phyloP scores from a whole-genome alignment of 2,888 invertebrate genomes.

The Cheilosia urbana region DNA sequence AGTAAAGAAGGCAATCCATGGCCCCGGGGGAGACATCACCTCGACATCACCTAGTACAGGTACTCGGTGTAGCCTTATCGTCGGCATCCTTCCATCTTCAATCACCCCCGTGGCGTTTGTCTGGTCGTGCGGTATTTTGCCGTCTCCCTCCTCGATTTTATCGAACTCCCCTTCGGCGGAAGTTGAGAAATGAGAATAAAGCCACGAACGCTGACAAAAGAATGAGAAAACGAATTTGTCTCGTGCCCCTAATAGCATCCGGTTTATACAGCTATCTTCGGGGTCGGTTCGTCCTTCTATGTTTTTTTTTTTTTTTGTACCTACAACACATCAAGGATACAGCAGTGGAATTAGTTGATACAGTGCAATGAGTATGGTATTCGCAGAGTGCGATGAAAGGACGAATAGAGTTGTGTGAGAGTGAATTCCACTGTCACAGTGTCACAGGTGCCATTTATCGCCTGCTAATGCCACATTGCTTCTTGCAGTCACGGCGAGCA shows the following conservation, averaged over 20 bases:
- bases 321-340: slow-evolving; percentile 53
- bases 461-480: slow-evolving; percentile 54
- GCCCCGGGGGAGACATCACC: slow-evolving; percentile 63
- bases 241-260: slow-evolving; percentile 63
- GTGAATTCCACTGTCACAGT: slow-evolving; percentile 58
- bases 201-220: slow-evolving; percentile 61
- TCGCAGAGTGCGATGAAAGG: neutral
- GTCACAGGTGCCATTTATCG: slow-evolving; percentile 66
- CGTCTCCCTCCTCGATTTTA: slow-evolving; percentile 16
- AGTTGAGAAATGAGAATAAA: slow-evolving; percentile 71
- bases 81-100: slow-evolving; percentile 28
- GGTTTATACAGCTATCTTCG: slow-evolving; percentile 53
- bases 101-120: neutral
- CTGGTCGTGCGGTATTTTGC: slow-evolving; percentile 13
- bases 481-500: slow-evolving; percentile 46
- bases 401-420: slow-evolving; percentile 26
- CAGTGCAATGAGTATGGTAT: slow-evolving; percentile 23
- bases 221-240: slow-evolving; percentile 71
- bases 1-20: slow-evolving; percentile 62
- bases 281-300: slow-evolving; percentile 7
- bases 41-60: slow-evolving; percentile 31
- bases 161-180: slow-evolving; percentile 45
- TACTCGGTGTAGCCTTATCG: slow-evolving; percentile 47
- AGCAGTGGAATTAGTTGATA: slow-evolving; percentile 55
- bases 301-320: neutral